These are phyloP conservation scores for Babylonia areolata DNA, from an alignment of 1,140 invertebrate species.

Conservation along the genomic window DNA sequence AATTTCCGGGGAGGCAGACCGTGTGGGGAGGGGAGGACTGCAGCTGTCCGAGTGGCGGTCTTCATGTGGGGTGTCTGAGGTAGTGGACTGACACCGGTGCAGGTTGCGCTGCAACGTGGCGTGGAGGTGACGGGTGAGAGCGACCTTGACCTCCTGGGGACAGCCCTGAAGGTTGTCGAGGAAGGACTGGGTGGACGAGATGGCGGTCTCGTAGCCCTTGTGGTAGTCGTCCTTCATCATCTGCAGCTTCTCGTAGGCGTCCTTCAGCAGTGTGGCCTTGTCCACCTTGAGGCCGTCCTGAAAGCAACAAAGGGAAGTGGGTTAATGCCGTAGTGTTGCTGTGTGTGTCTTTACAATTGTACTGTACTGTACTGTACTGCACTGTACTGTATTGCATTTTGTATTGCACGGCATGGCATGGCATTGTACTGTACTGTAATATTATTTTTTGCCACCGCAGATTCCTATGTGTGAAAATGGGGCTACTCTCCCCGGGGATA, in stretches of 20 bases:
- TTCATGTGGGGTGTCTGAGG: not conserved
- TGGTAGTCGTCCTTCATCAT: conserved; percentile 16
- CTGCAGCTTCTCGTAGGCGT: conserved; percentile 24
- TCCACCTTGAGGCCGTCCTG: conserved; percentile 19
- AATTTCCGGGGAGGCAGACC: not conserved
- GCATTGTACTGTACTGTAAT: too few relatives aligned
- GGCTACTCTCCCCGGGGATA: too few relatives aligned
- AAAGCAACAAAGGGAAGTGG: too few relatives aligned
- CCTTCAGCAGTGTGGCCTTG: conserved; percentile 6
- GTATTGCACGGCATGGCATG: too few relatives aligned
- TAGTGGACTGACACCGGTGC: not conserved
- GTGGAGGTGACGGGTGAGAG: not conserved
- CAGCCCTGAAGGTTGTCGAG: not conserved
- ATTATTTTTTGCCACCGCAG: too few relatives aligned
- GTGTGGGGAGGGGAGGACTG: not conserved
- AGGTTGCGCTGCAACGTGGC: not conserved
- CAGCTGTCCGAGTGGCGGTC: not conserved
- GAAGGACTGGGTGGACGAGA: not conserved
- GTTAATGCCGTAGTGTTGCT: too few relatives aligned
- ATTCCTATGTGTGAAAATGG: too few relatives aligned
- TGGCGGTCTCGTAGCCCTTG: conserved; percentile 17
- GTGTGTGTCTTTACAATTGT: too few relatives aligned
- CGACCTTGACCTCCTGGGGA: not conserved
- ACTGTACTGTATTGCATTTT: too few relatives aligned
- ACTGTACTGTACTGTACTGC: too few relatives aligned